phyloP scores from a whole-genome alignment of 2,113 vertebrate genomes.

The Phoxinus phoxinus region DNA sequence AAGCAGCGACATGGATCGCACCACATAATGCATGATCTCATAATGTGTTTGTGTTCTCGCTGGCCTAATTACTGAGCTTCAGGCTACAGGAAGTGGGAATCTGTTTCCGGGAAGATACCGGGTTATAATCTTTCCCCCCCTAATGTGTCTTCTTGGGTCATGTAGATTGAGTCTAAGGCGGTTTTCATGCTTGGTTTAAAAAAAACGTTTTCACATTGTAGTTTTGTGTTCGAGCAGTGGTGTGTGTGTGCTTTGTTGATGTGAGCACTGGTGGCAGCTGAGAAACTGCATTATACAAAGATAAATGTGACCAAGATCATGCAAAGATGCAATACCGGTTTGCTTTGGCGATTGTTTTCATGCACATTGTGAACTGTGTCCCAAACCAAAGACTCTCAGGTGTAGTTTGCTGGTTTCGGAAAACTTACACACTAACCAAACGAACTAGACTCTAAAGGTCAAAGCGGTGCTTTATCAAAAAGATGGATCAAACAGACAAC shows the following conservation, averaged over 20 bases:
- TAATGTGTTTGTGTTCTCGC: constrained; percentile 22
- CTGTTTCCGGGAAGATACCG: constrained; percentile 1
- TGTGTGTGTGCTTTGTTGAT: neutral
- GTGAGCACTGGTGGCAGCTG: neutral
- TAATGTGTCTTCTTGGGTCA: neutral
- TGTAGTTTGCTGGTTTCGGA: neutral
- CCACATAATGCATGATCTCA: neutral
- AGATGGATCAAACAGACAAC: neutral
- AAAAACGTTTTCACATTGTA: neutral
- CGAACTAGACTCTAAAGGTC: neutral
- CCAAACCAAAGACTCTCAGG: neutral
- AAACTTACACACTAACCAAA: neutral
- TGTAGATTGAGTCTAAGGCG: neutral
- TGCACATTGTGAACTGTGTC: neutral
- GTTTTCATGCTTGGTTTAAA: neutral
- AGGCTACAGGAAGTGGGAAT: neutral
- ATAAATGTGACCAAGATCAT: neutral
- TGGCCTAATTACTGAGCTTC: neutral
- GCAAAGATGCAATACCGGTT: neutral
- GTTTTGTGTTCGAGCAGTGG: neutral
- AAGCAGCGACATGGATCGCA: neutral
- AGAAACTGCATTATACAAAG: neutral
- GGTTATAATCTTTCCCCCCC: neutral
- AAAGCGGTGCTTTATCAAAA: neutral
- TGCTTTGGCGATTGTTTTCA: neutral